Percentiles rank a stretch among this genome's conserved stretches.
Conservation (phyloP, 2,113 vertebrate species). For the Lethenteron camtschaticum region DNA sequence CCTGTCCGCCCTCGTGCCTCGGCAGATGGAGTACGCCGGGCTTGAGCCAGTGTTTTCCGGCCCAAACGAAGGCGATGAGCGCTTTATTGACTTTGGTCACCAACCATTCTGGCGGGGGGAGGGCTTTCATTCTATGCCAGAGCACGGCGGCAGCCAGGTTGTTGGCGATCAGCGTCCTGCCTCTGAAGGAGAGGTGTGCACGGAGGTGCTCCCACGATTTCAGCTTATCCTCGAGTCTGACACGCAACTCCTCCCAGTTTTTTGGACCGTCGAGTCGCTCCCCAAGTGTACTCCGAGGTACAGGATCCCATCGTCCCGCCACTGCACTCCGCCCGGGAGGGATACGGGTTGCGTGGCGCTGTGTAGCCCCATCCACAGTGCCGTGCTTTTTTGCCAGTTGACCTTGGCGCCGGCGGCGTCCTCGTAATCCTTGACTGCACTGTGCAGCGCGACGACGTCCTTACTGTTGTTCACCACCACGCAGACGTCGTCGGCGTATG, state of each 20-base stretch:
- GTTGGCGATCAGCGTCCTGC: neutral
- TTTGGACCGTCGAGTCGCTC: neutral
- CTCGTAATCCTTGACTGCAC: neutral
- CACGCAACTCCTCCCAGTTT: neutral
- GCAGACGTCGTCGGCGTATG: neutral
- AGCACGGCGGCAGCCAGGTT: neutral
- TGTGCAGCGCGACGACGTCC: neutral
- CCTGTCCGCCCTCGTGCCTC: neutral
- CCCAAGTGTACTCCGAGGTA: neutral
- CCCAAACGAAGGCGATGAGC: neutral
- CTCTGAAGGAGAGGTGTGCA: neutral
- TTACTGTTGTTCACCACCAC: neutral
- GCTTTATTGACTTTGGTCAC: neutral
- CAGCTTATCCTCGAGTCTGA: neutral
- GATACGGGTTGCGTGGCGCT: neutral
- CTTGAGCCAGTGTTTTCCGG: conserved; percentile 1
- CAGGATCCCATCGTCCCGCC: neutral
- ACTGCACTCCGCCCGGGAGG: neutral
- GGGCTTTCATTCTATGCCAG: neutral
- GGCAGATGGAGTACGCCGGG: neutral
- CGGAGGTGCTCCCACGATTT: neutral
- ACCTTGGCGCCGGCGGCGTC: neutral
- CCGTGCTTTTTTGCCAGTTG: neutral
- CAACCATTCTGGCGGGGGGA: neutral
- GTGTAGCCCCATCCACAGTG: neutral